Conservation (phyloP, 1,140 invertebrate genomes). For the Helicoverpa armigera region DNA sequence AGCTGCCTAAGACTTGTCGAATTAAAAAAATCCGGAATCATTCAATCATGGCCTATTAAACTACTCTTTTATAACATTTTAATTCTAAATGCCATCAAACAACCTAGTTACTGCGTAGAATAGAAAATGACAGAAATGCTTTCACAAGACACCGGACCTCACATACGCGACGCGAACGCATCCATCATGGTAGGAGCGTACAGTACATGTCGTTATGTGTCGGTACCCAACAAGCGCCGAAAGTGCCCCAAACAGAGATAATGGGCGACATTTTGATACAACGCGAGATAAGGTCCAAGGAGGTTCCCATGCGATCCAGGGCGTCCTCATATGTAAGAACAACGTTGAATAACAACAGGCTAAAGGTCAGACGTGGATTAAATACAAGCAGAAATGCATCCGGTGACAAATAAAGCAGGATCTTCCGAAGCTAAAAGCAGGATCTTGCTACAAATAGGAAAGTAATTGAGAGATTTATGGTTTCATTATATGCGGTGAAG, state of each 20-base stretch:
- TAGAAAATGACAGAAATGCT: conserved; percentile 57
- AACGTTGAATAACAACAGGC: conserved; percentile 52
- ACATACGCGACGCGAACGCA: conserved; percentile 71
- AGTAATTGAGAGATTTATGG: conserved; percentile 47
- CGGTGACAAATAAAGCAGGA: conserved; percentile 46
- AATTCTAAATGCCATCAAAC: conserved; percentile 29
- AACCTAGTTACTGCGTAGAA: conserved; percentile 23
- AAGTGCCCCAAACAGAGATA: conserved; percentile 80
- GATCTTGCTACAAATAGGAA: conserved; percentile 36
- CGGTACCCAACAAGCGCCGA: conserved; percentile 76
- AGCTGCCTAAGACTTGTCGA: neutral
- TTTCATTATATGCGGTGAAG: conserved; percentile 41
- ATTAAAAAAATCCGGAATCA: conserved; percentile 6
- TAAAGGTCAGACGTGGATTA: conserved; percentile 74
- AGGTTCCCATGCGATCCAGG: conserved; percentile 78
- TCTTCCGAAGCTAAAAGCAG: neutral
- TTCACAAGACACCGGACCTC: conserved; percentile 69
- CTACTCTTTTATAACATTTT: conserved; percentile 10
- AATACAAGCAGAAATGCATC: conserved; percentile 61
- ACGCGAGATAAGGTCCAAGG: conserved; percentile 77
- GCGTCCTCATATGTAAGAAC: conserved; percentile 63
- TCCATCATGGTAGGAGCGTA: conserved; percentile 81
- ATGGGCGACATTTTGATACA: conserved; percentile 84
- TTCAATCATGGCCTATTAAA: conserved; percentile 2
- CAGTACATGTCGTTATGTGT: conserved; percentile 71